A percentile compares a stretch with the other conserved stretches of the same genome.
Conservation (phyloP, 2,113 vertebrate genomes). For the Gasterosteus aculeatus region DNA sequence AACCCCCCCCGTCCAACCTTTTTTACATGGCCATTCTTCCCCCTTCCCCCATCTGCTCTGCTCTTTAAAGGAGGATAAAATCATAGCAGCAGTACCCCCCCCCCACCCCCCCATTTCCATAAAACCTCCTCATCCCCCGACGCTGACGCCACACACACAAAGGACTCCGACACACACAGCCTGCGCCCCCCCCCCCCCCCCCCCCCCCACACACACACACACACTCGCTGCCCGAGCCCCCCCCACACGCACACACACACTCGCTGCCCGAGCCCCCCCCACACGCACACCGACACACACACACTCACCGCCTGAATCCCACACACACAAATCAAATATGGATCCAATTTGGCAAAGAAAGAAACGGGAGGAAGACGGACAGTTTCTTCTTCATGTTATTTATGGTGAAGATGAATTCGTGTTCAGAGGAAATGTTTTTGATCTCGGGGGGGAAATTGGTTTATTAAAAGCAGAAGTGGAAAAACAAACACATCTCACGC, state of each 20-base stretch:
- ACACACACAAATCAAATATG: slow-evolving; percentile 13
- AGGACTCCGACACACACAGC: slow-evolving; percentile 26
- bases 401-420: neutral
- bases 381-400: neutral
- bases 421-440: neutral
- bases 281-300: slow-evolving; percentile 15
- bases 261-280: too few species aligned
- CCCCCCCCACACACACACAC: slow-evolving; percentile 21
- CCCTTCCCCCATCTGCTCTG: slow-evolving; percentile 28
- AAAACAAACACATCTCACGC: neutral
- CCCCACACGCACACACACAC: too few species aligned
- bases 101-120: slow-evolving; percentile 68
- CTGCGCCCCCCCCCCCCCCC: too few species aligned
- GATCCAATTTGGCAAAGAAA: neutral
- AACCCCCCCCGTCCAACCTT: slow-evolving; percentile 42
- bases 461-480: slow-evolving; percentile 16
- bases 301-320: neutral
- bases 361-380: too few species aligned
- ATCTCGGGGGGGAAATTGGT: neutral
- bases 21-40: slow-evolving; percentile 33
- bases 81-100: slow-evolving; percentile 52
- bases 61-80: slow-evolving; percentile 68
- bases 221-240: too few species aligned
- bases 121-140: slow-evolving; percentile 51
- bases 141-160: slow-evolving; percentile 52